These are phyloP conservation scores for Pangasius macronema DNA, from an alignment of 2,797 vertebrate genomes.

Conservation along the genomic window DNA sequence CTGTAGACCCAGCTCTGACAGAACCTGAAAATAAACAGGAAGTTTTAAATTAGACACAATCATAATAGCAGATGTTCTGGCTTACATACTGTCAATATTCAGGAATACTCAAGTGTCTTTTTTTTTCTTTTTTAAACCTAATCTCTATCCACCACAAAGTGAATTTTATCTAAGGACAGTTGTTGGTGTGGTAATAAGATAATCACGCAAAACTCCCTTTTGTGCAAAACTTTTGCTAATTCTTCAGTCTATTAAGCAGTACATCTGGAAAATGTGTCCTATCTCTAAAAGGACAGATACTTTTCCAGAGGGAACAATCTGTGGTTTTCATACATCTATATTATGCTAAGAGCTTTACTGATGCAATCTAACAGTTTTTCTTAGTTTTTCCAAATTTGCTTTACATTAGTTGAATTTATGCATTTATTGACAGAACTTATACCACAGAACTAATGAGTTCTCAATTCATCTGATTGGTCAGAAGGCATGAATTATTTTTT, in stretches of 20 bases:
- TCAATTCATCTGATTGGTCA: neutral
- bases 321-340: neutral
- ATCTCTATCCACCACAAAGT: neutral
- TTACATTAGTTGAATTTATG: neutral
- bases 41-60: neutral
- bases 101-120: neutral
- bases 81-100: neutral
- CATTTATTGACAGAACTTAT: neutral
- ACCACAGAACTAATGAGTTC: neutral
- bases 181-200: neutral
- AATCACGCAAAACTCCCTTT: neutral
- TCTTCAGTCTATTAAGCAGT: neutral
- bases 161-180: neutral
- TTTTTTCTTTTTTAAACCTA: neutral
- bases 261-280: neutral
- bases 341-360: neutral
- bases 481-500: neutral
- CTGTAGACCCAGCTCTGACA: slow-evolving; percentile 89
- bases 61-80: neutral
- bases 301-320: neutral
- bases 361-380: neutral
- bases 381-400: neutral
- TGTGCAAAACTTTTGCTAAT: neutral
- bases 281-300: neutral
- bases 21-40: slow-evolving; percentile 74